phyloP scores from a whole-genome alignment of 2,888 invertebrate species.

The Rhorus exstirpatorius region DNA sequence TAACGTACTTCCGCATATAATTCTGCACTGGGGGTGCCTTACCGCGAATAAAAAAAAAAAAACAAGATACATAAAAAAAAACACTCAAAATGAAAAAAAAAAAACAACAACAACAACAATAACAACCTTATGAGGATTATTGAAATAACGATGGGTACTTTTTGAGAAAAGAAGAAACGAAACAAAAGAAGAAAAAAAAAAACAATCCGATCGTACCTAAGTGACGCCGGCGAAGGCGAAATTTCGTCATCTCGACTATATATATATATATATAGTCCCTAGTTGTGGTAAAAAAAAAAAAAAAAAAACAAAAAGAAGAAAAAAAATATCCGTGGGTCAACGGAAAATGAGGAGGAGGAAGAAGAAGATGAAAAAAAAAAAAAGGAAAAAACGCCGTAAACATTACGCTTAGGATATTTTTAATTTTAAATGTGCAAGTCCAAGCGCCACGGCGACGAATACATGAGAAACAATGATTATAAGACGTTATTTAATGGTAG shows the following conservation, averaged over 20 bases:
- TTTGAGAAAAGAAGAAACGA: background rate
- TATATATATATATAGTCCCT: slow-evolving; percentile 58
- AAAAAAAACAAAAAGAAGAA: slow-evolving; percentile 31
- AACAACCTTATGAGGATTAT: background rate
- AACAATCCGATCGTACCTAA: too few relatives aligned
- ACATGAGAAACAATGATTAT: slow-evolving; percentile 64
- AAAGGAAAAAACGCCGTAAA: slow-evolving; percentile 68
- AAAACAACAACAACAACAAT: slow-evolving; percentile 62
- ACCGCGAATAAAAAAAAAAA: too few relatives aligned
- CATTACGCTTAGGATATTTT: slow-evolving; percentile 73
- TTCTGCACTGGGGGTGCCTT: slow-evolving; percentile 82
- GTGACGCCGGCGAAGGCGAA: slow-evolving; percentile 38
- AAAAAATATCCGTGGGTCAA: slow-evolving; percentile 54
- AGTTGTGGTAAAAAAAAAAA: slow-evolving; percentile 32
- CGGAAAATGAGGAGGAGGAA: slow-evolving; percentile 14
- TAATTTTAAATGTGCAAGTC: slow-evolving; percentile 71
- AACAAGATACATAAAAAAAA: slow-evolving; percentile 43
- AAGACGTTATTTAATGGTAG: slow-evolving; percentile 72
- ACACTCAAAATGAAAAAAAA: slow-evolving; percentile 59
- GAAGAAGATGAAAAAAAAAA: background rate
- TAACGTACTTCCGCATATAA: slow-evolving; percentile 76
- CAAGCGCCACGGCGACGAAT: slow-evolving; percentile 72
- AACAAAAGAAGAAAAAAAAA: slow-evolving; percentile 23
- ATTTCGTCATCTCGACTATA: slow-evolving; percentile 59
- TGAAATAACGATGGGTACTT: slow-evolving; percentile 20